Evolutionary conservation across 2,888 invertebrate species (phyloP), one percentile per base, ranked within the genome.

Genomic region (Cantharis rustica): DNA sequence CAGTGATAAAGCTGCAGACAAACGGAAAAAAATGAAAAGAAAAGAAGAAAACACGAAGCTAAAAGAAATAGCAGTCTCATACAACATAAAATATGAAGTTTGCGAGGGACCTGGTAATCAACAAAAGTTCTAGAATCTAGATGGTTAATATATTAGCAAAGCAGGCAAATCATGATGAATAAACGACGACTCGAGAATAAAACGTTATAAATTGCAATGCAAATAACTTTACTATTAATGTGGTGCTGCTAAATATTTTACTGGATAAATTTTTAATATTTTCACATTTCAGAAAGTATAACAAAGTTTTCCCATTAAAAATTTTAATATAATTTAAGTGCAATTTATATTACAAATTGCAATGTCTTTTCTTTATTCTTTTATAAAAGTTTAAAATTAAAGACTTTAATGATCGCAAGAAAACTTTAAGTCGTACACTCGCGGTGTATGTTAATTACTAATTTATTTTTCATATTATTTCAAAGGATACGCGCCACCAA

Each of bases 51-150:
- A 69, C 23, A 16, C 16, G 69, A 69, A 69, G 15, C 16, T 31
- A 69, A 16, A 27, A 75, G 31, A 66, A 72, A 72, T 75, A 72
- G 72, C 62, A 69, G 69, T 68, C 75, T 68, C 17, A 72, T 72
- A 71, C 63, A 47, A 63, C n/a, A 68, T 75, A 75, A 75, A 75
- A 75, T 75, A 75, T 75, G 71, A 68, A 68, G 26, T 71, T 66
- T 68, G 66, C 68, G 20, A 62, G 66, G 20, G 61, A 63, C 26
- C 20, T 31, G 71, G 72, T 75, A 72, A 75, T 75, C 71, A 75
- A 20, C 15, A 66, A 70, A 70, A 75, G 26, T 61, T 69, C 23
- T 9, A 23, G 23, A 23, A 23, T 23, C 26, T 27, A n/a, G 71
- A 71, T 66, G 71, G 75, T 68, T 75, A 71, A 75, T 75, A 75